Base-by-base conservation (phyloP, 2,888 invertebrate species). In the Hirtodrosophila alboralis region DNA sequence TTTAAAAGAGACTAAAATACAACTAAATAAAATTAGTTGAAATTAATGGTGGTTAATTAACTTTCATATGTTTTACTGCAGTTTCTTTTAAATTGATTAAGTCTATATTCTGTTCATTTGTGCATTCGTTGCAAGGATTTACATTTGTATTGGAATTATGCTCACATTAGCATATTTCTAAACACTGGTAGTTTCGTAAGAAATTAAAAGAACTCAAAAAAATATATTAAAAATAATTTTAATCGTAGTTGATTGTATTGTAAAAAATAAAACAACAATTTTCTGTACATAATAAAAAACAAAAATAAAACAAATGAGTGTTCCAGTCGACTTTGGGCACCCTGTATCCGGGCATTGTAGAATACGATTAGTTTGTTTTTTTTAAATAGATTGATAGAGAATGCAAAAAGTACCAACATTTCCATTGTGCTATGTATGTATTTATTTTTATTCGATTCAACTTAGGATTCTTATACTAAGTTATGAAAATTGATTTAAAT, bases 261-360 rank as follows among this genome's bases (percentile, higher is more conserved):
- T 64, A 77, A 54, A 56, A 52, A 40, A 2, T 7, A 31, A 45
- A 7, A 34, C 40, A 44, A 37, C 14, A 38, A 18, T 51, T 49
- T 44, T 65, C 28, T 75, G 75, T 75, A 75, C 40, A 75, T 75
- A 75, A 26, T 27, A 26, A 48, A 54, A 48, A 48, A 33, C 16
- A 45, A 62, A 70, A 40, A 5, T 12, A 18, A 14, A 38, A 12
- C 12, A 30, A 47, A 2, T 28, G 10, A 23, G 10, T 4, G 13
- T 49, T 10, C 4, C 16, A 4, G 26, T 3, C 14, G 6, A 28
- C 18, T 4, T n/a, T n/a, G n/a, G n/a, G n/a, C n/a, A n/a, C n/a
- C n/a, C n/a, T n/a, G n/a, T n/a, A n/a, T n/a, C n/a, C n/a, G n/a
- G n/a, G n/a, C n/a, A n/a, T n/a, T n/a, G n/a, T n/a, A n/a, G n/a